Conservation (phyloP, 2,797 vertebrate species). For the Microtus californicus region DNA sequence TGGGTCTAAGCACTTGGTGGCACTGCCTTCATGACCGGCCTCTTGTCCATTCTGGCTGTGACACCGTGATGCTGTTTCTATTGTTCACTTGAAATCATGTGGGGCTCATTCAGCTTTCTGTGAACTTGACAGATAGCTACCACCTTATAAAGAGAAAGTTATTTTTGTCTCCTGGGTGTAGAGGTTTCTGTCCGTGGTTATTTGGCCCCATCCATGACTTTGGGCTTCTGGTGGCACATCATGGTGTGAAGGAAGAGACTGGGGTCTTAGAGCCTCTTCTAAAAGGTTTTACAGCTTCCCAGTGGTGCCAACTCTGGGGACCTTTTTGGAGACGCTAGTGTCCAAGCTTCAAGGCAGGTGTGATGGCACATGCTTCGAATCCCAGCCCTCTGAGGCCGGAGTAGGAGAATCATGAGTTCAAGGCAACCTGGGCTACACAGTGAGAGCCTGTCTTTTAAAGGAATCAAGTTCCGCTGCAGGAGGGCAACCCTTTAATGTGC, state of each 20-base stretch:
- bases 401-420: too few species aligned
- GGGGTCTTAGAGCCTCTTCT: background rate
- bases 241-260: background rate
- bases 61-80: background rate
- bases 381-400: background rate
- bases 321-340: background rate
- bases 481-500: background rate
- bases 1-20: background rate
- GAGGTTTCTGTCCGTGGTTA: background rate
- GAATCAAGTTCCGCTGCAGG: background rate
- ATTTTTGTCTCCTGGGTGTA: background rate
- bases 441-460: background rate
- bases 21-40: background rate
- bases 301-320: background rate
- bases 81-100: background rate
- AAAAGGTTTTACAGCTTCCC: background rate
- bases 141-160: background rate
- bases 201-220: too few species aligned
- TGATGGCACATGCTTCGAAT: background rate
- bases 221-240: background rate
- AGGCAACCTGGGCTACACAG: background rate
- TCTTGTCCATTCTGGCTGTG: background rate
- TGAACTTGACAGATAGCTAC: background rate
- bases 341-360: background rate
- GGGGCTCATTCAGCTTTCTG: background rate